These are phyloP conservation scores for Synergus japonicus DNA, from an alignment of 2,888 invertebrate genomes.

Conservation along the genomic window DNA sequence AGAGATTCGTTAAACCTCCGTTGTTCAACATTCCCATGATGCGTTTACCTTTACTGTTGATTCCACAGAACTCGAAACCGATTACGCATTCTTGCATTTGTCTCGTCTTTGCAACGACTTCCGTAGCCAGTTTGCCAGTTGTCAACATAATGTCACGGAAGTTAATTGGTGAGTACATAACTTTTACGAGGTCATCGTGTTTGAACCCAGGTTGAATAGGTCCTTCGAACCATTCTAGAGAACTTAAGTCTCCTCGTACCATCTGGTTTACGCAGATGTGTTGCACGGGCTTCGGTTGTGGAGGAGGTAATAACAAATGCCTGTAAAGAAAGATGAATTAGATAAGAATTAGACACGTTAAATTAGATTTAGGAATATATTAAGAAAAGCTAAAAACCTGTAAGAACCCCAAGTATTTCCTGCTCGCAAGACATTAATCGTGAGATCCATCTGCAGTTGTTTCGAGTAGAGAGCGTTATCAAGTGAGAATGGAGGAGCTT, in stretches of 20 bases:
- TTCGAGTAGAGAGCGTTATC: constrained; percentile 82
- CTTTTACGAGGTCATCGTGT: constrained; percentile 76
- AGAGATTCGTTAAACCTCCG: constrained; percentile 79
- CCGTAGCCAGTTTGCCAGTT: constrained; percentile 91
- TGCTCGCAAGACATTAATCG: constrained; percentile 83
- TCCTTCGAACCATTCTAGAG: constrained; percentile 91
- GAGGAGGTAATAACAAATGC: constrained; percentile 84
- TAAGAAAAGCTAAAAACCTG: constrained; percentile 51
- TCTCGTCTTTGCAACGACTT: constrained; percentile 86
- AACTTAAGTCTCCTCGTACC: constrained; percentile 91
- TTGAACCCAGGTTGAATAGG: constrained; percentile 69
- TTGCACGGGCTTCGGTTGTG: constrained; percentile 77
- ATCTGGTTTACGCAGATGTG: constrained; percentile 89
- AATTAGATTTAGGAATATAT: background rate
- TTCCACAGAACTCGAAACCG: constrained; percentile 85
- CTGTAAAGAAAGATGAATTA: constrained; percentile 73
- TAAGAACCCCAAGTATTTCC: constrained; percentile 88
- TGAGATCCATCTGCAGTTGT: constrained; percentile 86
- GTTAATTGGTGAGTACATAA: constrained; percentile 90
- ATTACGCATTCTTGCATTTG: constrained; percentile 83
- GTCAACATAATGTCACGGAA: constrained; percentile 97
- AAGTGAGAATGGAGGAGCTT: constrained; percentile 83
- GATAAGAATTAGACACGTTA: background rate
- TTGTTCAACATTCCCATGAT: constrained; percentile 76
- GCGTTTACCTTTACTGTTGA: constrained; percentile 76